Evolutionary conservation across 2,888 invertebrate species (phyloP), one percentile per base, ranked within the genome.

Genomic region (Keiferia lycopersicella): DNA sequence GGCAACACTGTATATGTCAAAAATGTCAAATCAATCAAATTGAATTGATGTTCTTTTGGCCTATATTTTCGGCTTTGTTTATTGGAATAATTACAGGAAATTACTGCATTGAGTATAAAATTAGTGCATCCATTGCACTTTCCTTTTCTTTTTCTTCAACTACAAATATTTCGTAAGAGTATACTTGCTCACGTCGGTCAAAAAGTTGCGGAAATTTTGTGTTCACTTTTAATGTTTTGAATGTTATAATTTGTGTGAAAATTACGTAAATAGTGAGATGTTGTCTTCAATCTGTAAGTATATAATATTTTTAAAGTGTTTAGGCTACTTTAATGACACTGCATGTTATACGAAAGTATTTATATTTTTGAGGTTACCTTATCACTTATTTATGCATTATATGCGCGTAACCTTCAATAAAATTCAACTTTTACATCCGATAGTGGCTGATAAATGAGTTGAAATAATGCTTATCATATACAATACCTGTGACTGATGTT

Each of bases 261-360:
- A 56, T 56, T 56, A 56, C 56, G 30, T 30, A 34, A 56, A 34
- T 26, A 26, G 57, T 39, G 67, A 58, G 16, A 80, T 76, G 78
- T 69, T 76, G 48, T 72, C 78, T 12, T 68, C 74, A 65, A 68
- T 79, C 59, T 72, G 81, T 81, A 73, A 71, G 77, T 73, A 69
- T 20, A 51, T 20, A 18, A 51, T 18, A 7, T 22, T 22, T 20
- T 51, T 8, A 12, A 51, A 6, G 2, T 18, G 1, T 16, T 48
- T 3, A 48, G 18, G 48, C 10, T 22, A 22, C 8, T 12, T 20
- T 20, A 1, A 2, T 10, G 2, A 20, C 3, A 20, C 12, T 1
- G 20, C 12, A 12, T 8, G 22, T 22, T 22, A 16, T 20, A 11
- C 34, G 45, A 3, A 14, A 26, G 38, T 58, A 56, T n/a, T 16